Base-by-base conservation (phyloP, 1,140 invertebrate genomes). In the Amyelois transitella region DNA sequence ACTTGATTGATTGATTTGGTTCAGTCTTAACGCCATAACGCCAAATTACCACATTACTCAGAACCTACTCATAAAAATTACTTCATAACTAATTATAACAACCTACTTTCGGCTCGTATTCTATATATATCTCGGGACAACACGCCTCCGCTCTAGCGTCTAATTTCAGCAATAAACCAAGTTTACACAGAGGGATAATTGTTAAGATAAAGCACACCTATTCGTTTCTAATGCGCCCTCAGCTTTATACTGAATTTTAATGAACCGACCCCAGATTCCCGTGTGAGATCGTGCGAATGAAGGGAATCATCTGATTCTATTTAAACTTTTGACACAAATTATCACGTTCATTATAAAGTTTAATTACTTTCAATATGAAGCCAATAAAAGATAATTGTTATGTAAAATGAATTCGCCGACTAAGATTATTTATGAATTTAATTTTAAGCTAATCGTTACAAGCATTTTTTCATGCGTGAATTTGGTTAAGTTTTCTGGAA, bases 201-300 rank as follows among this genome's bases (percentile, higher is more conserved):
- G 67, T 70, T 64, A 64, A 60, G 60, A 58, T 44, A 51, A 19
- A 51, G 48, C 47, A 58, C 60, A 59, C 51, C 60, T 62, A 66
- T 64, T 60, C 60, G 55, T 65, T 59, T 43, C 49, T 67, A 59
- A 72, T 66, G 62, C 62, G 58, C 67, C 65, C 59, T 60, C 60
- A 55, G 62, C 60, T 67, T n/a, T 69, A 44, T 65, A 63, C 69
- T 65, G 66, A 69, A 65, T 69, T 65, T 65, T 38, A 38, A 38
- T 38, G 60, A 64, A 65, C 58, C 55, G 61, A 28, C 25, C 32
- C 32, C 17, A 14, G 32, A 38, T 14, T 38, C 32, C 32, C 32
- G n/a, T 38, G n/a, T 14, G 32, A 38, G 32, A 38, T 38, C 17
- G 32, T 38, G 32, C n/a, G 32, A 38, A 38, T n/a, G 32, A 14